A percentile compares a stretch with the other conserved stretches of the same genome.
phyloP scores from a whole-genome alignment of 2,113 vertebrate genomes.

The Paralichthys olivaceus region DNA sequence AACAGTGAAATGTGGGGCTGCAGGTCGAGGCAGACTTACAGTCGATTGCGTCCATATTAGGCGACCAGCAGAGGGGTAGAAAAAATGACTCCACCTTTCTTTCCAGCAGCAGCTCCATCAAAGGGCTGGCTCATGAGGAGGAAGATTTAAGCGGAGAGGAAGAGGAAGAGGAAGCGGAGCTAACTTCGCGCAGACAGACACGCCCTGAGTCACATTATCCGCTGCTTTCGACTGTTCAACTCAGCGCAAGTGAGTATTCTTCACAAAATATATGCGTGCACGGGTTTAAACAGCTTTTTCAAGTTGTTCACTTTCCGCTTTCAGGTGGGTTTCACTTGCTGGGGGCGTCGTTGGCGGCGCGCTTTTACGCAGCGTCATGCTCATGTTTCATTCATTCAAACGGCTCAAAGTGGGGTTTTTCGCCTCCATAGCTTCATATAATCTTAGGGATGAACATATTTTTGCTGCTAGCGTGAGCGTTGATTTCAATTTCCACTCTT shows the following conservation, averaged over 20 bases:
- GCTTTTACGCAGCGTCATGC: neutral
- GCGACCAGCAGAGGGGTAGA: constrained; percentile 8
- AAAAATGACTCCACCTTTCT: constrained; percentile 72
- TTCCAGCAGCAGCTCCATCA: constrained; percentile 25
- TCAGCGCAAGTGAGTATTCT: neutral
- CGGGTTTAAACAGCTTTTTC: neutral
- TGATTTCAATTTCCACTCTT: too few species aligned
- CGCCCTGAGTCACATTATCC: neutral
- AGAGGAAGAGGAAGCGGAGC: constrained; percentile 57
- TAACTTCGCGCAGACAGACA: neutral
- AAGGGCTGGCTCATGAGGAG: constrained; percentile 44
- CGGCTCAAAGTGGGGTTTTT: neutral
- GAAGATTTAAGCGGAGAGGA: constrained; percentile 49
- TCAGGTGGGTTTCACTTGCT: neutral
- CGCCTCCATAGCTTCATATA: neutral
- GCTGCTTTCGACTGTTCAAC: neutral
- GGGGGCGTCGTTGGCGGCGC: neutral
- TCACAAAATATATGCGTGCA: neutral
- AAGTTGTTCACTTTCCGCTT: neutral
- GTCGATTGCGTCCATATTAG: constrained; percentile 52
- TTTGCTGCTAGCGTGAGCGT: neutral
- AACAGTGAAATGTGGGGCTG: too few species aligned
- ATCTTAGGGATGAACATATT: neutral
- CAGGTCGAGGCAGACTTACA: neutral
- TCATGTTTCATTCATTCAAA: neutral